A percentile compares a stretch with the other conserved stretches of the same genome.
Evolutionary conservation across 2,797 vertebrate species (phyloP).

Genomic region (Okamejei kenojei): DNA sequence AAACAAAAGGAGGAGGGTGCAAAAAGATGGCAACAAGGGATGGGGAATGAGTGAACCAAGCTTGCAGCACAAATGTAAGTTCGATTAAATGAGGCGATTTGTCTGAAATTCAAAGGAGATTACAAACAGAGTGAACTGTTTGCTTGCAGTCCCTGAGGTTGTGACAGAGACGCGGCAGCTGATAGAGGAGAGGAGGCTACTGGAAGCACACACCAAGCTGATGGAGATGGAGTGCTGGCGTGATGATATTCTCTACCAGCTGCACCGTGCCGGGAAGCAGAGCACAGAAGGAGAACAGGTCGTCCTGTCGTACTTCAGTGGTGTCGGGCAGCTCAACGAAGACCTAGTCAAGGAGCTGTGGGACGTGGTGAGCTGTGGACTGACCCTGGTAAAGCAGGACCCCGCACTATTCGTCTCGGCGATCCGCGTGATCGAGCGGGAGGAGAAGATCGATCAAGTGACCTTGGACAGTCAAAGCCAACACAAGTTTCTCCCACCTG

Average conservation of each 20-base stretch:
- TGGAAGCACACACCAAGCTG: slow-evolving; percentile 79
- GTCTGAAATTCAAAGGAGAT: not conserved
- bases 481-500: slow-evolving; percentile 60
- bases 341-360: slow-evolving; percentile 77
- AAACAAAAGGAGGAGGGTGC: not conserved
- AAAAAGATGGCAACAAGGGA: not conserved
- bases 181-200: slow-evolving; percentile 66
- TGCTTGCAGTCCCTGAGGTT: slow-evolving; percentile 61
- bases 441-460: slow-evolving; percentile 67
- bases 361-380: slow-evolving; percentile 68
- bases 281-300: slow-evolving; percentile 57
- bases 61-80: not conserved
- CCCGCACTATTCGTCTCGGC: slow-evolving; percentile 81
- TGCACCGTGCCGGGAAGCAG: slow-evolving; percentile 52
- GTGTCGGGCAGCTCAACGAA: slow-evolving; percentile 71
- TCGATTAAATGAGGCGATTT: not conserved
- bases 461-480: slow-evolving; percentile 55
- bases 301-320: slow-evolving; percentile 71
- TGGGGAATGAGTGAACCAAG: not conserved
- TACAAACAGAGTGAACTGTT: not conserved
- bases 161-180: slow-evolving; percentile 67
- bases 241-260: slow-evolving; percentile 73
- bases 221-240: slow-evolving; percentile 79
- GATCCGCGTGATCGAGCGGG: slow-evolving; percentile 82
- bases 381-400: slow-evolving; percentile 71